Percentiles rank a stretch among this genome's conserved stretches.
Evolutionary conservation across 2,113 vertebrate species (phyloP).

Genomic region (Gorsachius goisagi): DNA sequence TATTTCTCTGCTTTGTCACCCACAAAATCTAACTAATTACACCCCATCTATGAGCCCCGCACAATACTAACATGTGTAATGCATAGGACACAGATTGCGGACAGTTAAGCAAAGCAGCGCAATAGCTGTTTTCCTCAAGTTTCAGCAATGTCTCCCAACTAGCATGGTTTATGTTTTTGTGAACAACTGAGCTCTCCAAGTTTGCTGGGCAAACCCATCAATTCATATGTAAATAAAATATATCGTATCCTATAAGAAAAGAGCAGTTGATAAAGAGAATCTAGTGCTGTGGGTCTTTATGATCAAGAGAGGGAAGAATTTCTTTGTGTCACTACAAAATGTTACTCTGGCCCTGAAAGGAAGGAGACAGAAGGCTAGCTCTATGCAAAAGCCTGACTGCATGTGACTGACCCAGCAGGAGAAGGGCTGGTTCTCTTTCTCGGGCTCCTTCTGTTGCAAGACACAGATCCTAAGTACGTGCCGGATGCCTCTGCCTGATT

Average conservation of each 20-base stretch:
- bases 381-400: conserved; percentile 67
- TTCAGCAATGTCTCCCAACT: not conserved
- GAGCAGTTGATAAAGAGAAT: conserved; percentile 73
- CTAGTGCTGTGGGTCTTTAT: conserved; percentile 62
- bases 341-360: conserved; percentile 70
- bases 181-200: not conserved
- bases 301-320: conserved; percentile 68
- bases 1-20: not conserved
- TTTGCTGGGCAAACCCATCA: conserved; percentile 25
- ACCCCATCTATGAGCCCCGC: not conserved
- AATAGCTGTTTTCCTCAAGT: conserved; percentile 17
- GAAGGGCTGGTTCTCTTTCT: conserved; percentile 61
- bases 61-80: not conserved
- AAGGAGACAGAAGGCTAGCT: conserved; percentile 74
- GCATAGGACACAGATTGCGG: not conserved
- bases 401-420: conserved; percentile 67
- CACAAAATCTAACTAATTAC: not conserved
- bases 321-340: conserved; percentile 77
- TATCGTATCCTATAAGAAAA: conserved; percentile 68
- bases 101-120: not conserved
- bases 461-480: conserved; percentile 26
- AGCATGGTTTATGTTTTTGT: not conserved
- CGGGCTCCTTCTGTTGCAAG: conserved; percentile 50
- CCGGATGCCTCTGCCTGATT: not conserved
- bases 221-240: conserved; percentile 74